These are phyloP conservation scores for Psylliodes chrysocephalus DNA, from an alignment of 2,888 invertebrate species.

Conservation along the genomic window DNA sequence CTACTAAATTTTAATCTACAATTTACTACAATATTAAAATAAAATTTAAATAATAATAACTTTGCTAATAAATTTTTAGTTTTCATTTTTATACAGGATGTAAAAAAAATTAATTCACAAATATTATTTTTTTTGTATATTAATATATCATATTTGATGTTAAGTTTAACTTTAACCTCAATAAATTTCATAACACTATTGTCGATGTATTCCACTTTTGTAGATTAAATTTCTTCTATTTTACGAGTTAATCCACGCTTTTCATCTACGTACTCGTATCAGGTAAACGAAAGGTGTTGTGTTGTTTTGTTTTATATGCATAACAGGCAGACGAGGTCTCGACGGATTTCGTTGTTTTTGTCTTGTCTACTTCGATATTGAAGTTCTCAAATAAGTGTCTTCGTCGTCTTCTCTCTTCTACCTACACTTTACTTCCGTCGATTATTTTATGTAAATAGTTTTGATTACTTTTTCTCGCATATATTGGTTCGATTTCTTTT, in stretches of 20 bases:
- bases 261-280: background rate
- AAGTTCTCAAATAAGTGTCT: slow-evolving; percentile 3
- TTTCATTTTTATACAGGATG: too few relatives aligned
- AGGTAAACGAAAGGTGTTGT: background rate
- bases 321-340: slow-evolving; percentile 1
- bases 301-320: background rate
- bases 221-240: too few relatives aligned
- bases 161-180: too few relatives aligned
- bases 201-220: too few relatives aligned
- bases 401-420: background rate
- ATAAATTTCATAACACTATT: too few relatives aligned
- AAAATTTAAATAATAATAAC: too few relatives aligned
- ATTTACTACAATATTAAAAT: too few relatives aligned
- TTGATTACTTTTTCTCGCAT: background rate
- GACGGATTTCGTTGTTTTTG: background rate
- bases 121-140: too few relatives aligned
- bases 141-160: too few relatives aligned
- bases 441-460: slow-evolving; percentile 5
- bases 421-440: background rate
- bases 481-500: background rate
- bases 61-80: too few relatives aligned
- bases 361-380: slow-evolving; percentile 5
- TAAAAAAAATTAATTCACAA: too few relatives aligned
- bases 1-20: too few relatives aligned
- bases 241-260: background rate